Base-by-base conservation (phyloP, 1,140 invertebrate genomes). In the Anastatus disparis region DNA sequence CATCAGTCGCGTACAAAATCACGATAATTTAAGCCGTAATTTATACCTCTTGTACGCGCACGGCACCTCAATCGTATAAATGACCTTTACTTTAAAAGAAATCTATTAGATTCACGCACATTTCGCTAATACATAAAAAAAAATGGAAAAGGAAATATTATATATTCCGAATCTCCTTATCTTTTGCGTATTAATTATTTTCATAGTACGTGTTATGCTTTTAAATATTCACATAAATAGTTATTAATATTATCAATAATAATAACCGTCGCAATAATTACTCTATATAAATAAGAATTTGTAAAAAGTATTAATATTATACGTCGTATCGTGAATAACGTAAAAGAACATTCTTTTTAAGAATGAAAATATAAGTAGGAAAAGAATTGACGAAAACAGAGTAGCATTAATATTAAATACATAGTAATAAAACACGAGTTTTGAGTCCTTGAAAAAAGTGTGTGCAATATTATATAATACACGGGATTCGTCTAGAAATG, bases 271-370 rank as follows among this genome's bases (percentile, higher is more conserved):
- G 68, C 40, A 77, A 80, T 76, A 74, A 78, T 81, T 53, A 71
- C 76, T 61, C 52, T 42, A 61, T 83, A 82, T 84, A 83, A 83
- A 84, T 83, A 83, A 82, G 78, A 84, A 79, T 75, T 81, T 79
- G 80, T 82, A 84, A 84, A 83, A 83, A 81, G 75, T 82, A 76
- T 62, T 42, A 46, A 8, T 17, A 38, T 17, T 55, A 31, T 79
- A 81, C 72, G 73, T 73, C 73, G 72, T 80, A 80, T 62, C 72
- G 74, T 77, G 61, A 81, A 77, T 75, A 74, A 78, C 58, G 78
- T 79, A 76, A 68, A 20, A 68, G 17, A 59, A 42, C 44, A 52
- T 35, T 61, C 29, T 69, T 26, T 26, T 61, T 8, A 61, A 26
- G 31, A 42, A 44, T 35, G 22, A 40, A 35, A 24, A 53, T 8